phyloP scores from a whole-genome alignment of 2,113 vertebrate species.

The Daubentonia madagascariensis region DNA sequence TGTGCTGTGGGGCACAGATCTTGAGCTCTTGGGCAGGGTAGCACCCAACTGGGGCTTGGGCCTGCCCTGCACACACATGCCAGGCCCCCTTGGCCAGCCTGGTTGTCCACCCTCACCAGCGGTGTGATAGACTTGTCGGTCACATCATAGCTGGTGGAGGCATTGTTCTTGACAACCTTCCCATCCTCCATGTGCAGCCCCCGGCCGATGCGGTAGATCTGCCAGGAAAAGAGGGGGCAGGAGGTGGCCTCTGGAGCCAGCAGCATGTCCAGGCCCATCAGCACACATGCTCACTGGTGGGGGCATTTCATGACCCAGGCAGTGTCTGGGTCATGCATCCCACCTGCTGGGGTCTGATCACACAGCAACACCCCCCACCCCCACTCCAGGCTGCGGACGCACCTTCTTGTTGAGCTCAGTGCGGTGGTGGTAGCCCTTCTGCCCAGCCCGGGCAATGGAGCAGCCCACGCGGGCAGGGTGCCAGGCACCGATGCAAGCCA shows the following conservation, averaged over 20 bases:
- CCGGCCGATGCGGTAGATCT: constrained; percentile 86
- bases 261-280: accelerated
- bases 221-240: background rate
- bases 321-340: background rate
- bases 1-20: background rate
- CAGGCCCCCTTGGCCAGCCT: background rate
- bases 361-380: background rate
- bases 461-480: constrained; percentile 87
- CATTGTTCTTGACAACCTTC: constrained; percentile 86
- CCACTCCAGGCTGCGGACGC: accelerated
- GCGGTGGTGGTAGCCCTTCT: constrained; percentile 90
- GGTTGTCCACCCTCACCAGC: constrained; percentile 76
- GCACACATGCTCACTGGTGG: background rate
- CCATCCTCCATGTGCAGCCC: constrained; percentile 84
- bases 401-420: constrained; percentile 91
- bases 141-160: constrained; percentile 83
- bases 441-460: constrained; percentile 87
- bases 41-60: no score
- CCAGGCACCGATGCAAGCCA: constrained; percentile 90
- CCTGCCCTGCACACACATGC: background rate
- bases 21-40: background rate
- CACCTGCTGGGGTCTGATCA: background rate
- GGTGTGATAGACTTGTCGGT: constrained; percentile 87
- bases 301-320: background rate
- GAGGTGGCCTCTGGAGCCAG: background rate